Percentiles rank a stretch among this genome's conserved stretches.
These are phyloP conservation scores for Drosophila busckii DNA, from an alignment of 1,140 invertebrate genomes.

Conservation along the genomic window DNA sequence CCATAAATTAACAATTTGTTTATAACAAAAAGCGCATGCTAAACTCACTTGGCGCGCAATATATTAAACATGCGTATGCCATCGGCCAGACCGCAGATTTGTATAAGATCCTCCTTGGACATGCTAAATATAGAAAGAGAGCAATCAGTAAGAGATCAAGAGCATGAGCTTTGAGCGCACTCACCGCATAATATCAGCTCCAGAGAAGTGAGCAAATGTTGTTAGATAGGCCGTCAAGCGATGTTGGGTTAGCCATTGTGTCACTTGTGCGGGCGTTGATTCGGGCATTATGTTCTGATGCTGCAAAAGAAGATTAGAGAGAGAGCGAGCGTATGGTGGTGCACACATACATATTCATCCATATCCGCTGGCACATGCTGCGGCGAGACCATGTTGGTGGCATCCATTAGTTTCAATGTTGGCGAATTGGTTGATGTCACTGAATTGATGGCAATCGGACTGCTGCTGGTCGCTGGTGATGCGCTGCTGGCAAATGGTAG, in stretches of 20 bases:
- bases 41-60: slow-evolving; percentile 87
- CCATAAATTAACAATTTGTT: neutral
- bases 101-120: slow-evolving; percentile 92
- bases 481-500: slow-evolving; percentile 65
- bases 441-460: slow-evolving; percentile 77
- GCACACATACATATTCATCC: slow-evolving; percentile 65
- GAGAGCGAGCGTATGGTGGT: neutral
- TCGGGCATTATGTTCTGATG: slow-evolving; percentile 79
- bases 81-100: slow-evolving; percentile 95
- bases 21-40: too few relatives aligned
- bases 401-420: slow-evolving; percentile 75
- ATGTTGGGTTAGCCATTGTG: slow-evolving; percentile 88
- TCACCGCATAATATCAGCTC: slow-evolving; percentile 87
- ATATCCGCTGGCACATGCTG: slow-evolving; percentile 65
- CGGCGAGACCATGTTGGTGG: slow-evolving; percentile 74
- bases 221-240: slow-evolving; percentile 87
- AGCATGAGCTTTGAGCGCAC: slow-evolving; percentile 1
- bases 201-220: slow-evolving; percentile 91
- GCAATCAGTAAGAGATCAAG: neutral
- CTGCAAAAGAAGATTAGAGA: slow-evolving; percentile 26
- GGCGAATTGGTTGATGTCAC: slow-evolving; percentile 78
- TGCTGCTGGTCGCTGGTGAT: slow-evolving; percentile 60
- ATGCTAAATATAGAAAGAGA: slow-evolving; percentile 80
- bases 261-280: slow-evolving; percentile 85
- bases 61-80: slow-evolving; percentile 94